phyloP scores from a whole-genome alignment of 2,113 vertebrate species.

The Prunella himalayana region DNA sequence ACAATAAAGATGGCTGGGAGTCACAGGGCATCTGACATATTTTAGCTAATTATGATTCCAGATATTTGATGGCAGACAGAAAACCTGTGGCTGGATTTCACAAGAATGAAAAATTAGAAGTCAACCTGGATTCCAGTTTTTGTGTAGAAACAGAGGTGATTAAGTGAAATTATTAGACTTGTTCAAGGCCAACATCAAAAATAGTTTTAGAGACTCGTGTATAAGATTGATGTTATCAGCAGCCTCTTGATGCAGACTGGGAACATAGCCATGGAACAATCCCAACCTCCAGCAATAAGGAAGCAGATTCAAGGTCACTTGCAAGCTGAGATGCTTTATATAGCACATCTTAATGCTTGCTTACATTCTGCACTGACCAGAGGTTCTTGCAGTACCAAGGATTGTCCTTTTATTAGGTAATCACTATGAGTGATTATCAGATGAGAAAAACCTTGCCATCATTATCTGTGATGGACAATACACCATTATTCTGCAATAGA shows the following conservation, averaged over 20 bases:
- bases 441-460: constrained; percentile 26
- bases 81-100: constrained; percentile 7
- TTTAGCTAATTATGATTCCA: constrained; percentile 22
- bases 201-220: constrained; percentile 10
- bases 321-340: constrained; percentile 7
- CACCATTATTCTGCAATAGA: constrained; percentile 40
- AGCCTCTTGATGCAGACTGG: constrained; percentile 50
- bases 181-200: constrained; percentile 49
- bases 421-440: constrained; percentile 1
- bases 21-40: constrained; percentile 9
- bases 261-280: constrained; percentile 59
- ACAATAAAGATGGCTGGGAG: constrained; percentile 32
- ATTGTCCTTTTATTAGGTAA: constrained; percentile 58
- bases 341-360: constrained; percentile 48
- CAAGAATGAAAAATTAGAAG: constrained; percentile 41
- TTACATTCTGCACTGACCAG: constrained; percentile 27
- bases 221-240: constrained; percentile 15
- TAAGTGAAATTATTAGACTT: constrained; percentile 54
- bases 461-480: constrained; percentile 23
- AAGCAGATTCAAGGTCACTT: constrained; percentile 61
- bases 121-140: constrained; percentile 15
- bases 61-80: constrained; percentile 25
- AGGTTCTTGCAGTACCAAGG: constrained; percentile 58
- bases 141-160: constrained; percentile 43
- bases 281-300: constrained; percentile 32